These are phyloP conservation scores for Drosophila mayri DNA, from an alignment of 1,140 invertebrate species.

Conservation along the genomic window DNA sequence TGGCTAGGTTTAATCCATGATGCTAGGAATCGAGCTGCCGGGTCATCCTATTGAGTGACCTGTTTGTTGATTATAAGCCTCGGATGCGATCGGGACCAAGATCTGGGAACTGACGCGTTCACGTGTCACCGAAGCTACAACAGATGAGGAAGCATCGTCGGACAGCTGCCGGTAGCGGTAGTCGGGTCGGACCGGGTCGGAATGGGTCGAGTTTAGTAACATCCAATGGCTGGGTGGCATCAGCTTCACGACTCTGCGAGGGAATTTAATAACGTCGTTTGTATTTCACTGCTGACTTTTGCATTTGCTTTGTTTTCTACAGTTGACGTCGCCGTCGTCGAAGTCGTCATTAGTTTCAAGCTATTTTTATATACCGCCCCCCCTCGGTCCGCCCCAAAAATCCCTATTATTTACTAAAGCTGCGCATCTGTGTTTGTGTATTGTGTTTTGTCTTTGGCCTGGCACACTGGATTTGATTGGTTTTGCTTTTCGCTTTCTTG, in stretches of 20 bases:
- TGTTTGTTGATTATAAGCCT: slow-evolving; percentile 24
- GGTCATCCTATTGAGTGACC: slow-evolving; percentile 1
- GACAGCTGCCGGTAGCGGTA: slow-evolving; percentile 75
- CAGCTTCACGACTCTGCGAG: slow-evolving; percentile 56
- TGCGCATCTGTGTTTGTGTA: slow-evolving; percentile 38
- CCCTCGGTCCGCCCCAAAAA: slow-evolving; percentile 27
- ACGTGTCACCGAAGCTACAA: slow-evolving; percentile 23
- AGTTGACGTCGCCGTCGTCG: slow-evolving; percentile 21
- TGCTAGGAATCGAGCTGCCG: slow-evolving; percentile 6
- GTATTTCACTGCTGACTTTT: slow-evolving; percentile 66
- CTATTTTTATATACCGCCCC: slow-evolving; percentile 59
- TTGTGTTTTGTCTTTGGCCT: slow-evolving; percentile 38
- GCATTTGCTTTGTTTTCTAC: slow-evolving; percentile 55
- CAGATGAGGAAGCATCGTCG: slow-evolving; percentile 60
- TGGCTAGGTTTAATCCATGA: neutral
- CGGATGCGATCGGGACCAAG: neutral
- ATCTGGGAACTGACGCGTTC: slow-evolving; percentile 20
- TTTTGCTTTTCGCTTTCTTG: slow-evolving; percentile 57
- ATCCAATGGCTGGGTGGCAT: slow-evolving; percentile 28
- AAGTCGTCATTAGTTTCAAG: slow-evolving; percentile 48
- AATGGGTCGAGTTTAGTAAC: slow-evolving; percentile 18
- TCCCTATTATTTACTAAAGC: slow-evolving; percentile 47
- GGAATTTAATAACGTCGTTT: slow-evolving; percentile 81
- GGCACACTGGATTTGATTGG: slow-evolving; percentile 61
- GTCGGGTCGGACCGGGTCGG: slow-evolving; percentile 25